Conservation (phyloP, 92 coral and sea anemone genomes). For the Porites divaricata region DNA sequence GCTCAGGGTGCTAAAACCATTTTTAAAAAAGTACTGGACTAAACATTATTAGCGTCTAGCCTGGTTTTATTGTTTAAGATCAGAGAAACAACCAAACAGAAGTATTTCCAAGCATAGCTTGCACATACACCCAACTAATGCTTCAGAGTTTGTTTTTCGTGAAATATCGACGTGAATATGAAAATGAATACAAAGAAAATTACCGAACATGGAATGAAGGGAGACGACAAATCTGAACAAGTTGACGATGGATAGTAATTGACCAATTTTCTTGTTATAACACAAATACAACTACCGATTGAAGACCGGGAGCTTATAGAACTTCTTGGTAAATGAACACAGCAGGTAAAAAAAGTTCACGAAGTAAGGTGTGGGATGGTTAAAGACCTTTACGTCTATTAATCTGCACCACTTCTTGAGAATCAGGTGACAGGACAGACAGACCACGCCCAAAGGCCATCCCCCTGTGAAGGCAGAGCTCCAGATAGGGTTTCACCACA, state of each 20-base stretch:
- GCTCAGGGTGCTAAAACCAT: background rate
- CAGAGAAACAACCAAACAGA: background rate
- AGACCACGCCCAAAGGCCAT: constrained; percentile 69
- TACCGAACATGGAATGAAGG: background rate
- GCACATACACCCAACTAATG: no score
- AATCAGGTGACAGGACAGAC: constrained; percentile 35
- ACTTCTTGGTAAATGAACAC: no score
- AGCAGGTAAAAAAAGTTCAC: no score
- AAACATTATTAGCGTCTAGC: background rate
- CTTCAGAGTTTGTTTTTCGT: background rate
- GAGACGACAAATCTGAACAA: background rate
- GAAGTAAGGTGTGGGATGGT: background rate
- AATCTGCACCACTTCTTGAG: constrained; percentile 41
- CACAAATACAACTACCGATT: background rate
- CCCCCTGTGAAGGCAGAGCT: constrained; percentile 69
- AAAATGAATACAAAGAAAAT: background rate
- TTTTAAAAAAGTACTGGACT: background rate
- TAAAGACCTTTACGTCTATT: constrained; percentile 27
- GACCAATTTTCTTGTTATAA: background rate
- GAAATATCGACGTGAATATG: background rate
- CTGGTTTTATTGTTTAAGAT: background rate
- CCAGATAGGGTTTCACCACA: constrained; percentile 60
- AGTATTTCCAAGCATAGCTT: background rate
- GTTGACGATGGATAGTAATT: background rate
- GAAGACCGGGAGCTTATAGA: background rate